Evolutionary conservation across 2,888 invertebrate species (phyloP).

Genomic region (Luperina nickerlii): DNA sequence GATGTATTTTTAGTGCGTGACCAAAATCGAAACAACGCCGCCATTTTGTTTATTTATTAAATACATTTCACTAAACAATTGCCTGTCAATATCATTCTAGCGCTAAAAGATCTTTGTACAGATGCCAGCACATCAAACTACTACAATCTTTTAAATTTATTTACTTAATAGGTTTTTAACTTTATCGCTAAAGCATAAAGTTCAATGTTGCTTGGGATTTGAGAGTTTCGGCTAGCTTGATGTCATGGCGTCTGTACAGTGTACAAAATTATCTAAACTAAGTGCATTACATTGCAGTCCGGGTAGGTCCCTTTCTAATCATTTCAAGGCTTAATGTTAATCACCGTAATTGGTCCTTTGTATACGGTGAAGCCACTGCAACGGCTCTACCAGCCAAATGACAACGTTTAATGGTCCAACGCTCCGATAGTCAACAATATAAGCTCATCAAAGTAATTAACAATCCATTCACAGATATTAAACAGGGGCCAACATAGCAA

Average conservation of each 20-base stretch:
- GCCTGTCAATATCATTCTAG: background rate
- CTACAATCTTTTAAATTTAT: too few relatives aligned
- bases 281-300: background rate
- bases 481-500: background rate
- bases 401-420: background rate
- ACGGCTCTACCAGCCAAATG: background rate
- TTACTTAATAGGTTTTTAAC: too few relatives aligned
- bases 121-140: too few relatives aligned
- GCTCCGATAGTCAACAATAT: slow-evolving; percentile 9
- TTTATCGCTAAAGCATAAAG: too few relatives aligned
- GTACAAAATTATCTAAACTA: background rate
- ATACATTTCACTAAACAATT: background rate
- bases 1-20: background rate
- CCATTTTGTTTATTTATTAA: background rate
- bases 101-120: background rate
- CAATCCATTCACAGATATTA: background rate
- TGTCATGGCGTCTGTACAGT: too few relatives aligned
- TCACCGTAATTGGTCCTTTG: slow-evolving; percentile 1
- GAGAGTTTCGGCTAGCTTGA: too few relatives aligned
- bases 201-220: too few relatives aligned
- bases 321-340: background rate
- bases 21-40: background rate
- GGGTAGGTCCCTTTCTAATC: background rate
- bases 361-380: background rate
- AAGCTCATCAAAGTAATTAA: slow-evolving; percentile 15